phyloP scores from a whole-genome alignment of 2,113 vertebrate species.

The Scomber scombrus region DNA sequence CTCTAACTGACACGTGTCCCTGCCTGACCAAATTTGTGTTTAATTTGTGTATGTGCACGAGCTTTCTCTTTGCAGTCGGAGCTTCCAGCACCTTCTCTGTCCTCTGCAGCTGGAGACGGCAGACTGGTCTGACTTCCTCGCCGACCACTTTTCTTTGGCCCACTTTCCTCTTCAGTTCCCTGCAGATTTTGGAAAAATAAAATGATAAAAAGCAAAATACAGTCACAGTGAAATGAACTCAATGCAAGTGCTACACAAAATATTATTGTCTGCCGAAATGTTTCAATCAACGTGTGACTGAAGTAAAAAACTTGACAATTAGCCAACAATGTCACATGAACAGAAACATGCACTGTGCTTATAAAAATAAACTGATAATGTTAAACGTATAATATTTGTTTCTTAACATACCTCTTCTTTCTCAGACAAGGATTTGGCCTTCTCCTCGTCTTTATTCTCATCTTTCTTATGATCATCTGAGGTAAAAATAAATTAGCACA shows the following conservation, averaged over 20 bases:
- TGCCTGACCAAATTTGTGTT: not conserved
- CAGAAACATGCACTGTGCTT: not conserved
- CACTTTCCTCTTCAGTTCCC: constrained; percentile 53
- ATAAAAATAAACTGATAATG: not conserved
- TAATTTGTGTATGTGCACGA: not conserved
- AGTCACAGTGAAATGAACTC: too few relatives aligned
- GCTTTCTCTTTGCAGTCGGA: constrained; percentile 32
- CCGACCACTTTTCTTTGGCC: not conserved
- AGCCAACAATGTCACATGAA: too few relatives aligned
- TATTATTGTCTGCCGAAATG: not conserved
- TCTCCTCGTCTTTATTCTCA: constrained; percentile 27
- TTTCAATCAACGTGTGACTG: not conserved
- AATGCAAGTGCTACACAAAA: not conserved
- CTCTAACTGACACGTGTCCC: constrained; percentile 3
- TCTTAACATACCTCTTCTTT: constrained; percentile 40
- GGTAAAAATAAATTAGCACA: not conserved
- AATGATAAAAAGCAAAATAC: too few relatives aligned
- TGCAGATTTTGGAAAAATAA: constrained; percentile 2
- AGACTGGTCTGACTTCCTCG: constrained; percentile 17
- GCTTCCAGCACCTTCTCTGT: constrained; percentile 32
- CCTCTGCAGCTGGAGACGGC: constrained; percentile 26
- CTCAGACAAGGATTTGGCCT: constrained; percentile 3
- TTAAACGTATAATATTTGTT: not conserved
- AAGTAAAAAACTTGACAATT: not conserved
- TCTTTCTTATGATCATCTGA: constrained; percentile 55